These are phyloP conservation scores for Wiebesia pumilae DNA, from an alignment of 1,140 invertebrate genomes.

Conservation along the genomic window DNA sequence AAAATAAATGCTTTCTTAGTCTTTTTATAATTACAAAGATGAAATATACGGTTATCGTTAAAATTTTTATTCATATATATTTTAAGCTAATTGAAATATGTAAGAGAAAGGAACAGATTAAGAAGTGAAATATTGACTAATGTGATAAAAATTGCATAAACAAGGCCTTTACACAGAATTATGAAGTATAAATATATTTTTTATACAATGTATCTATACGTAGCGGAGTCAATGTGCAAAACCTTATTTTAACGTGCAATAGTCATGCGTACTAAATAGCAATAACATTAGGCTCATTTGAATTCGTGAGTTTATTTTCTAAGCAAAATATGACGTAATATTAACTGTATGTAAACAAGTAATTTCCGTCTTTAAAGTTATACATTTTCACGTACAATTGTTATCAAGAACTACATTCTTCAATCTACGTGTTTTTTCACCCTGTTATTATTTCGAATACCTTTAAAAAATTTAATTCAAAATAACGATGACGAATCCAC, in stretches of 20 bases:
- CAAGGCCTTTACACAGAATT: constrained; percentile 6
- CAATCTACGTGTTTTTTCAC: not conserved
- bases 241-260: not conserved
- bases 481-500: not conserved
- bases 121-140: not conserved
- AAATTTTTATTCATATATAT: not conserved
- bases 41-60: no score
- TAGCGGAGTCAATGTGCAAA: constrained; percentile 9
- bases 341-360: not conserved
- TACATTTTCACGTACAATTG: not conserved
- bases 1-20: no score
- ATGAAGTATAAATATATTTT: constrained; percentile 26
- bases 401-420: not conserved
- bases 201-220: not conserved
- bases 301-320: constrained; percentile 11
- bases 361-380: not conserved
- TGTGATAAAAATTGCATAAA: constrained; percentile 21
- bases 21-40: no score
- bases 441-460: not conserved
- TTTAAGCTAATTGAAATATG: not conserved
- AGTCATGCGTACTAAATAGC: not conserved
- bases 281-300: constrained; percentile 12
- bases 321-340: not conserved
- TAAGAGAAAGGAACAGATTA: not conserved
- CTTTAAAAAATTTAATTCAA: not conserved